A percentile compares a stretch with the other conserved stretches of the same genome.
These are phyloP conservation scores for Adineta ricciae DNA, from an alignment of 2,888 invertebrate species.

Conservation along the genomic window DNA sequence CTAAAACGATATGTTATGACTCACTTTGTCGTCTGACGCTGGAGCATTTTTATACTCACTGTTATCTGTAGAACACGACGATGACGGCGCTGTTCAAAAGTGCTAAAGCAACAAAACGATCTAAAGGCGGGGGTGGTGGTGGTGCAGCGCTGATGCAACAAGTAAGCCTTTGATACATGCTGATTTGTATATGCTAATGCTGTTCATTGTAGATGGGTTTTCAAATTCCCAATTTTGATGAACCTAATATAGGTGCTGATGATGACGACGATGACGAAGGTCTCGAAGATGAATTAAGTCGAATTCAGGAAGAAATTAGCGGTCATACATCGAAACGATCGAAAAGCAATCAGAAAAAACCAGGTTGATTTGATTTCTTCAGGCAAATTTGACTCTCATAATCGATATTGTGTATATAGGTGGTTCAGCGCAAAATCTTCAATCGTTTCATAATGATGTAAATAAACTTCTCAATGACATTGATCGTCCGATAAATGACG, in stretches of 20 bases:
- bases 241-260: not conserved
- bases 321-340: not conserved
- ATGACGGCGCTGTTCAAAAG: not conserved
- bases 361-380: not conserved
- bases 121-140: not conserved
- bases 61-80: not conserved
- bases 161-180: not conserved
- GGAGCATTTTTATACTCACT: not conserved
- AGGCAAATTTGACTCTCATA: too few species aligned
- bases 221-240: not conserved
- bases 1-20: not conserved
- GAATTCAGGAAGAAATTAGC: not conserved
- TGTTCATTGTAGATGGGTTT: not conserved
- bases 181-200: not conserved
- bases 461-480: not conserved
- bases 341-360: not conserved
- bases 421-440: not conserved
- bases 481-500: constrained; percentile 2
- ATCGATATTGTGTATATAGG: not conserved
- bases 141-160: not conserved
- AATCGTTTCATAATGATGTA: not conserved
- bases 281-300: not conserved
- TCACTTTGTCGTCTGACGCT: not conserved
- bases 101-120: not conserved
- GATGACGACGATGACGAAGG: not conserved